phyloP scores from a whole-genome alignment of 1,140 invertebrate genomes.

The Pomacea maculata region DNA sequence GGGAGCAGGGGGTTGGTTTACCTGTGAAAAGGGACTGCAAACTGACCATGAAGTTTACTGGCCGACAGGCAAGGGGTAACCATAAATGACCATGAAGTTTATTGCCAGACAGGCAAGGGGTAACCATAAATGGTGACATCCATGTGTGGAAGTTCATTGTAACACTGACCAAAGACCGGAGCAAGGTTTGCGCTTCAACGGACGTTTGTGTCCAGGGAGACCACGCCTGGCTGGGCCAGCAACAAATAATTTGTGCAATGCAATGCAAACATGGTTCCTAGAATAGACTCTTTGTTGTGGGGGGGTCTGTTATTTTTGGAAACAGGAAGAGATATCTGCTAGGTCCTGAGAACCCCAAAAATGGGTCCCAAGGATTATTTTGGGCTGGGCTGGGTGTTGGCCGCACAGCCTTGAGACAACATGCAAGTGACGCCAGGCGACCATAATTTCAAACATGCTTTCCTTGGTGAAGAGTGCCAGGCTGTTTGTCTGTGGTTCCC shows the following conservation, averaged over 20 bases:
- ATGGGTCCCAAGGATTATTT: slow-evolving; percentile 3
- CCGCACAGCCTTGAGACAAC: slow-evolving; percentile 3
- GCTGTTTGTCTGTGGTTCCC: slow-evolving; percentile 10
- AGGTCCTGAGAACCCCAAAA: background rate
- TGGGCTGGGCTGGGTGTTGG: background rate
- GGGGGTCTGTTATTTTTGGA: background rate
- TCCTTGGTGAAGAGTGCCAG: background rate
- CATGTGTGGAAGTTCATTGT: no score
- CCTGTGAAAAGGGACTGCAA: no score
- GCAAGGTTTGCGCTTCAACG: no score
- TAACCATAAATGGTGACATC: no score
- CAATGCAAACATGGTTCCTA: background rate
- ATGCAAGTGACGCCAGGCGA: background rate
- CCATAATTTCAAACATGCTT: slow-evolving; percentile 6
- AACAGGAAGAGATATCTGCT: slow-evolving; percentile 1
- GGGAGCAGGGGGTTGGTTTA: no score
- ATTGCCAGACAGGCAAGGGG: no score
- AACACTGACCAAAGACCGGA: no score
- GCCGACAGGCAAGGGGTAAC: no score
- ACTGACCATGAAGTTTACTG: no score
- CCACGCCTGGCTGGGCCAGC: background rate
- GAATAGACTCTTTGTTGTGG: slow-evolving; percentile 1
- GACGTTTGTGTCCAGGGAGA: background rate
- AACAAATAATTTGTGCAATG: no score
- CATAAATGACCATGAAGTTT: no score